Evolutionary conservation across 2,113 vertebrate genomes (phyloP), one percentile per base, ranked within the genome.

Genomic region (Procavia capensis): DNA sequence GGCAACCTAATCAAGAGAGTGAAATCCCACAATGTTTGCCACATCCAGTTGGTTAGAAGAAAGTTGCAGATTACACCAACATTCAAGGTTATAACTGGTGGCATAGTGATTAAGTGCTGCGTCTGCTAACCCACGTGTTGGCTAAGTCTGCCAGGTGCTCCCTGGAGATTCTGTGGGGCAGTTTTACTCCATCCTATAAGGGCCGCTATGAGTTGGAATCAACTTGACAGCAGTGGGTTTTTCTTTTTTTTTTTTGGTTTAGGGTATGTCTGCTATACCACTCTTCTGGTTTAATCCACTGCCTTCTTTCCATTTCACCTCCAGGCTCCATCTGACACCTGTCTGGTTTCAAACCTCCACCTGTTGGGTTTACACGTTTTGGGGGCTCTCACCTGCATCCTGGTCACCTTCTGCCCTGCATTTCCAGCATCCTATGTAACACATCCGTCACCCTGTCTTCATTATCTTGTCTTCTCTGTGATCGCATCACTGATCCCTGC

Each of bases 251-350:
- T 9, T 9, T 64, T 64, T 64, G 63, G 11, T 47, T 82, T 78
- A 47, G 47, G 34, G 13, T 90, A 34, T 93, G 76, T 87, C 22
- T 79, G 36, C n/a, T 36, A 59, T 10, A 47, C 31, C 22, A 22
- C 31, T 57, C 70, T 87, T 79, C 41, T 87, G 82, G 22, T 72
- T 93, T 72, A 78, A 64, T 29, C 90, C 87, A 83, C 27, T 54
- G 25, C 9, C 76, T 91, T 84, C 57, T 76, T 90, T 83, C 31
- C 25, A 39, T 63, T 86, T 76, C 27, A 39, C 39, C 68, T 63
- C 47, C 22, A 47, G 25, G 54, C 36, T 16, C 34, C 27, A 29
- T 88, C n/a, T 54, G 59, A 64, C 78, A 31, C 25, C 61, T 34
- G 0, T 57, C 47, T 66, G 34, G 22, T 63, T 90, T 86, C 68